A percentile compares a stretch with the other conserved stretches of the same genome.
These are phyloP conservation scores for Lethocerus indicus DNA, from an alignment of 1,140 invertebrate genomes.

Conservation along the genomic window DNA sequence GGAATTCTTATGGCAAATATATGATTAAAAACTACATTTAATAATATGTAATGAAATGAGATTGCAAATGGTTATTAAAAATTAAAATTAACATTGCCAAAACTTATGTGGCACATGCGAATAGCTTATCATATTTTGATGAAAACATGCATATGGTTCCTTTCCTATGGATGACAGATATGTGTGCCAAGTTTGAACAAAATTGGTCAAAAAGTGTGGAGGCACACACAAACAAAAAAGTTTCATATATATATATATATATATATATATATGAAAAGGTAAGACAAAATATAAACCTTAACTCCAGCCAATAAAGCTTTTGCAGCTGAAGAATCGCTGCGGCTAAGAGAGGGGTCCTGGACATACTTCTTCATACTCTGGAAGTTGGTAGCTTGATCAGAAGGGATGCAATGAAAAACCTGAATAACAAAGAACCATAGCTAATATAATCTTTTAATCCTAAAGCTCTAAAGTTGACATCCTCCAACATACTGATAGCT, in stretches of 20 bases:
- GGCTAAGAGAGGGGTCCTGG: conserved; percentile 44
- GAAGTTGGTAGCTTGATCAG: conserved; percentile 58
- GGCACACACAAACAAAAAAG: neutral
- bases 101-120: neutral
- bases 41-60: neutral
- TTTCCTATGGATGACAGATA: neutral
- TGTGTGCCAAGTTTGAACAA: neutral
- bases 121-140: neutral
- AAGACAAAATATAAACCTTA: conserved; percentile 28
- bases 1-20: neutral
- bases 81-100: neutral
- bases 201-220: neutral
- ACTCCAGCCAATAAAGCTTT: conserved; percentile 51
- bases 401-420: conserved; percentile 71
- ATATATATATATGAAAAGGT: too few species aligned
- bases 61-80: neutral
- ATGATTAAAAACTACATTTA: neutral
- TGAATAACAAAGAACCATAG: conserved; percentile 18
- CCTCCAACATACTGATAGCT: neutral
- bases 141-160: neutral
- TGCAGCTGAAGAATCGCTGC: conserved; percentile 47
- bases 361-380: conserved; percentile 35
- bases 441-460: neutral
- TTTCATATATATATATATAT: neutral
- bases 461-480: neutral